Evolutionary conservation across 2,113 vertebrate species (phyloP).

Genomic region (Tragelaphus buxtoni): DNA sequence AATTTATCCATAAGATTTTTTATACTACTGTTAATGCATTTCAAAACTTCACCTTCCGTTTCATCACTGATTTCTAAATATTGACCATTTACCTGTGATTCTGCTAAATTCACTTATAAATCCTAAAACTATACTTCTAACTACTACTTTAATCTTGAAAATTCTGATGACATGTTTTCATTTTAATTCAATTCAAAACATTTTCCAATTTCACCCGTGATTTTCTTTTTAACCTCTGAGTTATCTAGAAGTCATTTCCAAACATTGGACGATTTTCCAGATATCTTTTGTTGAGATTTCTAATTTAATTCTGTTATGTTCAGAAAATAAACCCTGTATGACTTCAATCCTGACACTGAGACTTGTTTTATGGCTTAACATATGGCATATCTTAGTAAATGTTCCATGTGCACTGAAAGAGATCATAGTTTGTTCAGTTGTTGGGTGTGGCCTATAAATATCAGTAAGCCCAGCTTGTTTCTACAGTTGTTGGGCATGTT

Average conservation of each 20-base stretch:
- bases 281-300: background rate
- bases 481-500: background rate
- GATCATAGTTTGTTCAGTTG: background rate
- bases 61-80: background rate
- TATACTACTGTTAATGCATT: background rate
- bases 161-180: background rate
- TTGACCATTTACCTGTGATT: background rate
- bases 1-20: background rate
- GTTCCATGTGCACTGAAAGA: background rate
- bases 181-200: background rate
- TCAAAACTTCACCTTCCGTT: background rate
- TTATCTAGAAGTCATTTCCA: background rate
- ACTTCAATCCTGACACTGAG: background rate
- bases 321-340: background rate
- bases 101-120: background rate
- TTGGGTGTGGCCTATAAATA: background rate
- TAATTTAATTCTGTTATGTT: background rate
- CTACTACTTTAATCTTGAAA: background rate
- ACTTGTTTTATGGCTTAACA: background rate
- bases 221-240: background rate
- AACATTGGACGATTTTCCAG: background rate
- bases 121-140: background rate
- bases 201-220: background rate
- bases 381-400: background rate
- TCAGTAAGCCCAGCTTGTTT: background rate